phyloP scores from a whole-genome alignment of 2,888 invertebrate species.

The Cyclophora punctaria region DNA sequence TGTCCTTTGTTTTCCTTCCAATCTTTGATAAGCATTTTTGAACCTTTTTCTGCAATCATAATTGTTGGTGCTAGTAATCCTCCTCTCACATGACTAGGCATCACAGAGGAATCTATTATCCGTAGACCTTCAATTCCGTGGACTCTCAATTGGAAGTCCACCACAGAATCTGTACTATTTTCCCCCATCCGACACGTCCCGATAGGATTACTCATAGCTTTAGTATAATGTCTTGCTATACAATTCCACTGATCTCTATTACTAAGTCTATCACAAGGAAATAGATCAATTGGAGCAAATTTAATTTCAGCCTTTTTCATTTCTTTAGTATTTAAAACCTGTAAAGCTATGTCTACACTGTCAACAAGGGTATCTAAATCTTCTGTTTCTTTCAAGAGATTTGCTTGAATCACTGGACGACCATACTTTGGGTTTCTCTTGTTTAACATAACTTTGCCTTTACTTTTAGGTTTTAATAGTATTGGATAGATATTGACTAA shows the following conservation, averaged over 20 bases:
- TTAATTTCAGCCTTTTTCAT: slow-evolving; percentile 61
- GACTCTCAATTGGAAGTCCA: slow-evolving; percentile 53
- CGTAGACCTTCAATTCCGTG: slow-evolving; percentile 64
- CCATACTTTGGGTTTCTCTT: slow-evolving; percentile 66
- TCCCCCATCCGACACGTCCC: slow-evolving; percentile 68
- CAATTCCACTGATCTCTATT: slow-evolving; percentile 70
- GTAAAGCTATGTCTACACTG: slow-evolving; percentile 63
- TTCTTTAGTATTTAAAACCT: slow-evolving; percentile 61
- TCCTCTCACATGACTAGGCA: slow-evolving; percentile 64
- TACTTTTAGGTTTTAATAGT: slow-evolving; percentile 60
- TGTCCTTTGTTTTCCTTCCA: slow-evolving; percentile 61
- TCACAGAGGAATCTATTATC: slow-evolving; percentile 63
- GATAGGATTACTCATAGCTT: slow-evolving; percentile 60
- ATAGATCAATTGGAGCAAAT: slow-evolving; percentile 59
- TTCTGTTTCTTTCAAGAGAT: slow-evolving; percentile 61
- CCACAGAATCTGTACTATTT: slow-evolving; percentile 56
- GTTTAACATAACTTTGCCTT: slow-evolving; percentile 57
- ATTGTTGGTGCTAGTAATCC: slow-evolving; percentile 56
- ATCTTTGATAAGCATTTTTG: slow-evolving; percentile 57
- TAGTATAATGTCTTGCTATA: slow-evolving; percentile 65
- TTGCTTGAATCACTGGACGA: slow-evolving; percentile 62
- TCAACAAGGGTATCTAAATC: slow-evolving; percentile 63
- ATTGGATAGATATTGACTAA: slow-evolving; percentile 60
- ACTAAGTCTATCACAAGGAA: slow-evolving; percentile 58
- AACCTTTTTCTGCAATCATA: slow-evolving; percentile 69